Percentiles rank a stretch among this genome's conserved stretches.
Evolutionary conservation across 2,888 invertebrate species (phyloP).

Genomic region (Sialis lutaria): DNA sequence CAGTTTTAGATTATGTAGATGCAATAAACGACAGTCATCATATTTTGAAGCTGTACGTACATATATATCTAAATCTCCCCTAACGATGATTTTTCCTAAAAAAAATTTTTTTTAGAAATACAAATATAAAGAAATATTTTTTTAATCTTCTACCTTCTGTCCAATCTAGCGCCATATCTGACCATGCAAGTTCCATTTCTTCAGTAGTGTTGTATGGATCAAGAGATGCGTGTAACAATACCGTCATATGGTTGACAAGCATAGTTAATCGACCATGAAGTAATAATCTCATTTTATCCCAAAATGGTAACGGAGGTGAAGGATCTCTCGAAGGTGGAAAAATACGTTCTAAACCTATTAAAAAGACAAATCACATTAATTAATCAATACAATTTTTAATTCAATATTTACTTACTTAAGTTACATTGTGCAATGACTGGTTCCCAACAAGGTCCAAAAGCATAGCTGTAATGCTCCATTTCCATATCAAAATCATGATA

Average conservation of each 20-base stretch:
- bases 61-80: conserved; percentile 86
- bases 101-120: conserved; percentile 9
- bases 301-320: conserved; percentile 84
- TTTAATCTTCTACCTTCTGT: conserved; percentile 53
- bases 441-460: conserved; percentile 99
- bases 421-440: conserved; percentile 87
- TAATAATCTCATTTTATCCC: conserved; percentile 89
- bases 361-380: background rate
- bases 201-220: conserved; percentile 99
- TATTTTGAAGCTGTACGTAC: conserved; percentile 97
- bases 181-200: conserved; percentile 97
- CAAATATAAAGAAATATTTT: background rate
- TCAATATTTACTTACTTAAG: conserved; percentile 32
- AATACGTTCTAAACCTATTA: conserved; percentile 66
- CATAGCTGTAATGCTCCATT: conserved; percentile 73
- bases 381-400: background rate
- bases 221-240: conserved; percentile 83
- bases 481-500: conserved; percentile 96
- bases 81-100: conserved; percentile 67
- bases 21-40: conserved; percentile 88
- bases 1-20: conserved; percentile 76
- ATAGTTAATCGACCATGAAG: conserved; percentile 86
- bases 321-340: conserved; percentile 80
- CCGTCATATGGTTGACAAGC: conserved; percentile 72
- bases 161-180: conserved; percentile 86